phyloP scores from a whole-genome alignment of 2,888 invertebrate species.

The Andrena bicolor region DNA sequence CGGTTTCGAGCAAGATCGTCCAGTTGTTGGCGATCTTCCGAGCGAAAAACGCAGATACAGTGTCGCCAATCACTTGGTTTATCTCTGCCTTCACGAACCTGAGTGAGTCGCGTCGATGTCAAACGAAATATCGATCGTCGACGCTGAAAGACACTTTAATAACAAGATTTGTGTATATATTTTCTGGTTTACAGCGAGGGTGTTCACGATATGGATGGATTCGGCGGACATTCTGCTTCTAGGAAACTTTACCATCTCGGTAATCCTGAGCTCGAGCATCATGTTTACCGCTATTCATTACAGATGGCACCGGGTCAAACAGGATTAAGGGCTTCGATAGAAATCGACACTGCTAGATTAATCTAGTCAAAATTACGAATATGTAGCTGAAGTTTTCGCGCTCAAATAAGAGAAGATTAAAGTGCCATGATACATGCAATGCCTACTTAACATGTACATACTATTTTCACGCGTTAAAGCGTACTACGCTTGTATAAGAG shows the following conservation, averaged over 20 bases:
- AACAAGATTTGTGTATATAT: neutral
- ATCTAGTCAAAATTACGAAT: constrained; percentile 23
- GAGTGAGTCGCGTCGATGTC: constrained; percentile 87
- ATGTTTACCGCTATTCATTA: constrained; percentile 90
- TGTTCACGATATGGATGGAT: constrained; percentile 92
- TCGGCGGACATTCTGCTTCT: constrained; percentile 91
- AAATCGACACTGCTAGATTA: neutral
- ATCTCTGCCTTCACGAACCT: constrained; percentile 93
- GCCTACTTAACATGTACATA: too few species aligned
- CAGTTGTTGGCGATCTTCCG: constrained; percentile 91
- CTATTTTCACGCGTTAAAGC: too few species aligned
- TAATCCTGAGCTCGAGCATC: constrained; percentile 89
- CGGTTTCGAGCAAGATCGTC: constrained; percentile 93
- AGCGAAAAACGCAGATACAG: constrained; percentile 90
- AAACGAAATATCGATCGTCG: neutral
- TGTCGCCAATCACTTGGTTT: constrained; percentile 93
- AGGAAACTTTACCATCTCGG: constrained; percentile 91
- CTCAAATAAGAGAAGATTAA: too few species aligned
- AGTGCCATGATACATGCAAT: too few species aligned
- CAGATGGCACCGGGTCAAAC: constrained; percentile 84
- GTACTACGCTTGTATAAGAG: neutral
- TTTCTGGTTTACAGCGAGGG: constrained; percentile 88
- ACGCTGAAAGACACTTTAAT: neutral
- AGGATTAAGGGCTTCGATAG: constrained; percentile 67
- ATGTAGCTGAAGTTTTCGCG: constrained; percentile 4